These are phyloP conservation scores for Geotrupes spiniger DNA, from an alignment of 2,888 invertebrate species.

Conservation along the genomic window DNA sequence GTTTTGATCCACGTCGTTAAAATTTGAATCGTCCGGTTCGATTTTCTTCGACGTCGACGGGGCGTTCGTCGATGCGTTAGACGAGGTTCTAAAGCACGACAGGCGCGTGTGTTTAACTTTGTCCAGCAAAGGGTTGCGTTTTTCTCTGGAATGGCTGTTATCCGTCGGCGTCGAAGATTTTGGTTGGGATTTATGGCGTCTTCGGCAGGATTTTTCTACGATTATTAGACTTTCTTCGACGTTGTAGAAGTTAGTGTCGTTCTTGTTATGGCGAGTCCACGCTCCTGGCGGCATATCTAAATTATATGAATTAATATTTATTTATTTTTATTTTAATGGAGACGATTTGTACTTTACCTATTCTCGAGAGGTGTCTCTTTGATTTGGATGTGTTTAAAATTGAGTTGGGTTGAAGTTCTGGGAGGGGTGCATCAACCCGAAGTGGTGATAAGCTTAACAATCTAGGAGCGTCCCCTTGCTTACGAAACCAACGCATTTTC, in stretches of 20 bases:
- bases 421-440: conserved; percentile 51
- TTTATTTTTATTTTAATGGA: background rate
- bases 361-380: conserved; percentile 47
- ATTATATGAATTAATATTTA: too few species aligned
- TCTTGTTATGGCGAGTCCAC: conserved; percentile 61
- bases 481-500: conserved; percentile 71
- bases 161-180: conserved; percentile 34
- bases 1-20: conserved; percentile 3
- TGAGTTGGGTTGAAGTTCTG: conserved; percentile 20
- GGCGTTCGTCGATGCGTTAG: conserved; percentile 53
- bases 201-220: conserved; percentile 56
- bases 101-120: conserved; percentile 68
- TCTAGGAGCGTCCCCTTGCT: conserved; percentile 64
- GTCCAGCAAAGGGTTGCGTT: conserved; percentile 67
- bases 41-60: conserved; percentile 24
- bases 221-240: conserved; percentile 61
- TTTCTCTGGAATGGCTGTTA: conserved; percentile 58
- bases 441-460: conserved; percentile 66
- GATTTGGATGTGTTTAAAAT: conserved; percentile 20
- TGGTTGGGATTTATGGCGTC: conserved; percentile 54
- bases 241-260: conserved; percentile 68
- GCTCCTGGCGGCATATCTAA: conserved; percentile 64
- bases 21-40: conserved; percentile 6
- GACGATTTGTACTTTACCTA: conserved; percentile 46
- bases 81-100: conserved; percentile 64